Percentiles rank a stretch among this genome's conserved stretches.
phyloP scores from a whole-genome alignment of 1,140 invertebrate genomes.

The Trigoniulus corallinus region DNA sequence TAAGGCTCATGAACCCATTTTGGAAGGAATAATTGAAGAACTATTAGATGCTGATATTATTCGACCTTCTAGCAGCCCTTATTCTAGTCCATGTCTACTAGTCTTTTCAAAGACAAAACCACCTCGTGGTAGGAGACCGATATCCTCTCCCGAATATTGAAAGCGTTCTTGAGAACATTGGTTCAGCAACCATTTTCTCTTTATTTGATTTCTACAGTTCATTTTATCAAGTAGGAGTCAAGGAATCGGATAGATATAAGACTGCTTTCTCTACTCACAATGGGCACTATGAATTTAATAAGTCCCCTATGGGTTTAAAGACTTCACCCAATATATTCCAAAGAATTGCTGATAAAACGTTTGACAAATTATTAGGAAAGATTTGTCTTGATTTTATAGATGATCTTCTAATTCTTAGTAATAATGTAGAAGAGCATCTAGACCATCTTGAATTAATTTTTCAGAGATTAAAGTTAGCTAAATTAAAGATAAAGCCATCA shows the following conservation, averaged over 20 bases:
- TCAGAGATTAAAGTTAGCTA: not conserved
- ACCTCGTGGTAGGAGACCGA: conserved; percentile 9
- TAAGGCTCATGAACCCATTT: too few species aligned
- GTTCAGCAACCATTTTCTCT: not conserved
- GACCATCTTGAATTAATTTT: conserved; percentile 1
- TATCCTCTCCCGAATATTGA: conserved; percentile 1
- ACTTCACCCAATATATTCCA: not conserved
- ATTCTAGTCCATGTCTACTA: too few species aligned
- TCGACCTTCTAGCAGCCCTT: too few species aligned
- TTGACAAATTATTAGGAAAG: not conserved
- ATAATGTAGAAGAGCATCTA: conserved; percentile 1
- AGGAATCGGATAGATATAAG: conserved; percentile 2
- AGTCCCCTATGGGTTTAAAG: conserved; percentile 2
- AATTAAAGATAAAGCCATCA: conserved; percentile 4
- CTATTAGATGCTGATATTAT: too few species aligned
- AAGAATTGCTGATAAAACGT: not conserved
- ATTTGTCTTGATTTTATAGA: conserved; percentile 4
- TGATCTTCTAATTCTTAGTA: conserved; percentile 8
- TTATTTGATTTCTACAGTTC: not conserved
- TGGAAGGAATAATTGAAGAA: too few species aligned
- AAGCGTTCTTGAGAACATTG: not conserved
- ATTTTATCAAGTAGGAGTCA: not conserved
- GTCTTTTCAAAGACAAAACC: too few species aligned
- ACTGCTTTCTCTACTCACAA: not conserved
- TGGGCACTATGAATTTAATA: not conserved